A percentile compares a stretch with the other conserved stretches of the same genome.
Evolutionary conservation across 1,140 invertebrate species (phyloP).

Genomic region (Drosophila malerkotliana): DNA sequence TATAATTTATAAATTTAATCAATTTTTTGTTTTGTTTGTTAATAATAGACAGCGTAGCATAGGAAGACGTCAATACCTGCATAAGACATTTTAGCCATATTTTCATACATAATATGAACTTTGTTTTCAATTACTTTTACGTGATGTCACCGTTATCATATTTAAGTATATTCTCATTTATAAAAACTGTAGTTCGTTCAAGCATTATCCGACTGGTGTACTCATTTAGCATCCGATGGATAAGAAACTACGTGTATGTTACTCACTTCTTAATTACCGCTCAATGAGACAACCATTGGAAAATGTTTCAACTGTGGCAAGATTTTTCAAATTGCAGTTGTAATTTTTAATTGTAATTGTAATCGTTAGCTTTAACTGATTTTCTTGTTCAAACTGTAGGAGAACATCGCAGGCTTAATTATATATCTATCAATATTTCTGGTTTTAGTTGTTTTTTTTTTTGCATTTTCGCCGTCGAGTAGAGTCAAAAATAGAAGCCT

Average conservation of each 20-base stretch:
- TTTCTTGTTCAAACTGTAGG: constrained; percentile 54
- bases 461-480: constrained; percentile 33
- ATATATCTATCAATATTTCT: constrained; percentile 54
- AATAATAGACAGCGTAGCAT: constrained; percentile 85
- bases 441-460: constrained; percentile 14
- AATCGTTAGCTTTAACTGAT: constrained; percentile 47
- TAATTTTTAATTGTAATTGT: constrained; percentile 29
- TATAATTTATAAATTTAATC: constrained; percentile 73
- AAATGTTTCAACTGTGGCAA: constrained; percentile 54
- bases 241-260: constrained; percentile 34
- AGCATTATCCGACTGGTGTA: constrained; percentile 47
- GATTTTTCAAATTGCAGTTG: constrained; percentile 34
- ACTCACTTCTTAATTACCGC: constrained; percentile 15
- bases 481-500: constrained; percentile 70
- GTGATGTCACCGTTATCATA: constrained; percentile 45
- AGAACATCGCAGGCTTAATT: constrained; percentile 71
- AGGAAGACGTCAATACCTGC: constrained; percentile 85
- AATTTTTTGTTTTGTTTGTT: constrained; percentile 76
- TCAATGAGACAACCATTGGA: constrained; percentile 65
- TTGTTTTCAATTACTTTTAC: constrained; percentile 62
- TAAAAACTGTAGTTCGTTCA: constrained; percentile 65
- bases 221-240: constrained; percentile 13
- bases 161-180: constrained; percentile 45
- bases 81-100: constrained; percentile 84
- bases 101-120: constrained; percentile 79